Percentiles rank a stretch among this genome's conserved stretches.
These are phyloP conservation scores for Enteromius argenteus DNA, from an alignment of 2,797 vertebrate genomes.

Conservation along the genomic window DNA sequence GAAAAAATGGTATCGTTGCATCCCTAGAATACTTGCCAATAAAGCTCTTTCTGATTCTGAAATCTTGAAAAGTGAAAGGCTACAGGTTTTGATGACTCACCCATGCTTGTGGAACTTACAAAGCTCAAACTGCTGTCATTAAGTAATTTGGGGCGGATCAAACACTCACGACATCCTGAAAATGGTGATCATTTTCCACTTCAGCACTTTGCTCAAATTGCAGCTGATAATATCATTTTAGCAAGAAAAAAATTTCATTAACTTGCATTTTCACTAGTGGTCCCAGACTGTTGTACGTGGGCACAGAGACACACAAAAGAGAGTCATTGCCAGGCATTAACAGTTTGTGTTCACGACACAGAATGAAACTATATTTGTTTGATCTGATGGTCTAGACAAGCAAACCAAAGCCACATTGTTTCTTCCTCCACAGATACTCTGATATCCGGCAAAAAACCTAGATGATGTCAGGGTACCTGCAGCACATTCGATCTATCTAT, in stretches of 20 bases:
- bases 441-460: background rate
- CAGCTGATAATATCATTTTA: background rate
- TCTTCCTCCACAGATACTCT: background rate
- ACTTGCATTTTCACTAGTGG: background rate
- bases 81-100: background rate
- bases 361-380: background rate
- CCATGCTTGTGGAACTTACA: background rate
- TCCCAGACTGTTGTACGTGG: background rate
- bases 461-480: background rate
- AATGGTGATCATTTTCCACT: background rate
- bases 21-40: too few relatives aligned
- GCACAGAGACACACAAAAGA: background rate
- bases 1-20: too few relatives aligned
- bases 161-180: background rate
- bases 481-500: background rate
- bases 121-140: constrained; percentile 74
- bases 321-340: constrained; percentile 26
- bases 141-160: background rate
- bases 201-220: background rate
- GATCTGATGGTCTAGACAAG: constrained; percentile 27
- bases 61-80: background rate
- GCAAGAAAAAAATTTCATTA: background rate
- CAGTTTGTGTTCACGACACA: background rate
- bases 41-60: background rate
- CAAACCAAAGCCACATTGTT: constrained; percentile 10